A percentile compares a stretch with the other conserved stretches of the same genome.
Evolutionary conservation across 1,140 invertebrate genomes (phyloP).

Genomic region (Camponotus floridanus): DNA sequence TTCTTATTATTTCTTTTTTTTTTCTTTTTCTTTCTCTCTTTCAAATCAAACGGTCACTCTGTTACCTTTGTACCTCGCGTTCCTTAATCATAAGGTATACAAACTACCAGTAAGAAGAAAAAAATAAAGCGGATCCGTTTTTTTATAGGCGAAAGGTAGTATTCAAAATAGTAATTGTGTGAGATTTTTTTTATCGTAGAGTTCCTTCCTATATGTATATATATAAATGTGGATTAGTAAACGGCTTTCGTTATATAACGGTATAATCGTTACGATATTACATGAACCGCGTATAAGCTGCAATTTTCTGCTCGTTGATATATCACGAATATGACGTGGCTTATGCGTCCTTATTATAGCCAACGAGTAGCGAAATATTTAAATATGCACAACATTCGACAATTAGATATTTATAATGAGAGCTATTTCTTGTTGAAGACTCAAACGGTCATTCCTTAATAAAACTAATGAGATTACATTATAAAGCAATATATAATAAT

Average conservation of each 20-base stretch:
- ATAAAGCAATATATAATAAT: neutral
- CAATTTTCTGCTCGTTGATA: conserved; percentile 6
- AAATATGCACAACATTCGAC: neutral
- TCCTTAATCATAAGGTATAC: conserved; percentile 22
- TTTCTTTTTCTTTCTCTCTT: neutral
- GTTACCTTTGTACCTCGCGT: conserved; percentile 40
- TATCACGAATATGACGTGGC: conserved; percentile 6
- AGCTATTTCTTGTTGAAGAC: neutral
- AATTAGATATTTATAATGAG: neutral
- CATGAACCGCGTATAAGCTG: neutral
- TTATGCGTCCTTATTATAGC: conserved; percentile 7
- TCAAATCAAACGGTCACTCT: conserved; percentile 19
- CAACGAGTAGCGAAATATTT: conserved; percentile 15
- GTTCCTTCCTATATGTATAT: neutral
- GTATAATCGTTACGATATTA: conserved; percentile 20
- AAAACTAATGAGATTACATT: neutral
- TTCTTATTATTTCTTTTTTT: neutral
- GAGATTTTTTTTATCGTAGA: neutral
- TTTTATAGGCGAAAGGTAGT: conserved; percentile 18
- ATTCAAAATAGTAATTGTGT: conserved; percentile 37
- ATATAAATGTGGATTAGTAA: conserved; percentile 19
- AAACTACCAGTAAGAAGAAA: conserved; percentile 15
- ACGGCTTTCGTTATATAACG: conserved; percentile 1
- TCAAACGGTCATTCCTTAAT: neutral
- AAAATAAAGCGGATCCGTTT: conserved; percentile 41